A percentile compares a stretch with the other conserved stretches of the same genome.
phyloP scores from a whole-genome alignment of 92 coral and sea anemone species.

The Siderastrea siderea region DNA sequence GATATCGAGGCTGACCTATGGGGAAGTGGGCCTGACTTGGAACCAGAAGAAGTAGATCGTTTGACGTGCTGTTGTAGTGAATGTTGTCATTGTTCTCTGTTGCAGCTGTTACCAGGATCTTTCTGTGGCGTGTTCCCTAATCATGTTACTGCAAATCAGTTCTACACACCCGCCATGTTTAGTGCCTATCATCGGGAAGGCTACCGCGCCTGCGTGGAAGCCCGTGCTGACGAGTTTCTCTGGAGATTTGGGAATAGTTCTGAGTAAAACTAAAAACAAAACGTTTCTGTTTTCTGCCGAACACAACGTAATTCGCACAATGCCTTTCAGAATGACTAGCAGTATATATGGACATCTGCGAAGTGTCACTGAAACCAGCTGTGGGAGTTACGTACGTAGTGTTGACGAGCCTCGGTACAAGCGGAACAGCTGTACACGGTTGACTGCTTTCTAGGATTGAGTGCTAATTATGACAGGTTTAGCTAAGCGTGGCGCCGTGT shows the following conservation, averaged over 20 bases:
- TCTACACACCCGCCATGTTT: constrained; percentile 76
- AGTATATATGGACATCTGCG: too few species aligned
- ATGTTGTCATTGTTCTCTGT: constrained; percentile 61
- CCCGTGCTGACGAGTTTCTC: constrained; percentile 41
- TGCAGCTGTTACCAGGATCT: constrained; percentile 39
- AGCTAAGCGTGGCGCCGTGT: too few species aligned
- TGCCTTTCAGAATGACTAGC: too few species aligned
- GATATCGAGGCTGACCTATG: constrained; percentile 62
- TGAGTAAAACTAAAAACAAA: neutral
- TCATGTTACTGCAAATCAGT: constrained; percentile 77
- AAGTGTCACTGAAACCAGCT: too few species aligned
- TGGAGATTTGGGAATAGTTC: neutral
- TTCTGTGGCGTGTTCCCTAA: constrained; percentile 68
- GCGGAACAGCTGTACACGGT: too few species aligned
- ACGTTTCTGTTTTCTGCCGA: neutral
- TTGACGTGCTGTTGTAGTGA: constrained; percentile 76
- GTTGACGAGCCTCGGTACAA: too few species aligned
- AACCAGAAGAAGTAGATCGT: constrained; percentile 65
- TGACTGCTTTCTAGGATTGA: too few species aligned
- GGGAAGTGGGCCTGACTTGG: constrained; percentile 78
- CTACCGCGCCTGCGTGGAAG: constrained; percentile 78
- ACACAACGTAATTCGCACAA: too few species aligned
- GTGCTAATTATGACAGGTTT: too few species aligned
- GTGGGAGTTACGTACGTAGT: too few species aligned
- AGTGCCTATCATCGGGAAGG: constrained; percentile 81